These are phyloP conservation scores for Chloropsis hardwickii DNA, from an alignment of 2,113 vertebrate genomes.

Conservation along the genomic window DNA sequence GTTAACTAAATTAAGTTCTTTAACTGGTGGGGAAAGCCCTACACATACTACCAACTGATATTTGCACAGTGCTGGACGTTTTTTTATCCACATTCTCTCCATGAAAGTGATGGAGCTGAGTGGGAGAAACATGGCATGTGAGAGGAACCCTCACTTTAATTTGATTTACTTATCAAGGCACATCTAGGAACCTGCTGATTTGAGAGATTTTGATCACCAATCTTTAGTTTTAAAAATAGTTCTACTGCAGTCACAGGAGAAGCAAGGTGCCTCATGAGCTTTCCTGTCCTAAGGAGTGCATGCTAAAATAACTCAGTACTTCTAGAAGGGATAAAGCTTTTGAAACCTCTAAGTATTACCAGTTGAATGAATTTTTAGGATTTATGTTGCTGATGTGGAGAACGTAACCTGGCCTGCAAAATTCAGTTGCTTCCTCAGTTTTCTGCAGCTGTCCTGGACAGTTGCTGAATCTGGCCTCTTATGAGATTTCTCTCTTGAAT, in stretches of 20 bases:
- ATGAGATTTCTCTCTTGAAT: background rate
- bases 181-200: background rate
- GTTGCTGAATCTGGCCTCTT: background rate
- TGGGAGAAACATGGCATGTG: background rate
- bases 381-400: background rate
- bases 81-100: background rate
- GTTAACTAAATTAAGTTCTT: background rate
- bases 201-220: background rate
- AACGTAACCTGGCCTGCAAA: background rate
- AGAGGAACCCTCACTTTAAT: background rate
- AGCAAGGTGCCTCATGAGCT: background rate
- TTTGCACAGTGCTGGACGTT: background rate
- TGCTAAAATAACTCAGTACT: background rate
- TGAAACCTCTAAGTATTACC: background rate
- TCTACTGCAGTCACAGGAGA: background rate
- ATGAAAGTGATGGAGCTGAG: background rate
- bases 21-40: background rate
- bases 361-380: background rate
- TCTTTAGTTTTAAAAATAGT: background rate
- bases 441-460: slow-evolving; percentile 39
- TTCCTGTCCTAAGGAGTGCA: background rate
- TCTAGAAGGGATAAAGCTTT: background rate
- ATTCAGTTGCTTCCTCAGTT: background rate
- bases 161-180: background rate
- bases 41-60: background rate